Evolutionary conservation across 2,888 invertebrate species (phyloP).

Genomic region (Smittia aterrima): DNA sequence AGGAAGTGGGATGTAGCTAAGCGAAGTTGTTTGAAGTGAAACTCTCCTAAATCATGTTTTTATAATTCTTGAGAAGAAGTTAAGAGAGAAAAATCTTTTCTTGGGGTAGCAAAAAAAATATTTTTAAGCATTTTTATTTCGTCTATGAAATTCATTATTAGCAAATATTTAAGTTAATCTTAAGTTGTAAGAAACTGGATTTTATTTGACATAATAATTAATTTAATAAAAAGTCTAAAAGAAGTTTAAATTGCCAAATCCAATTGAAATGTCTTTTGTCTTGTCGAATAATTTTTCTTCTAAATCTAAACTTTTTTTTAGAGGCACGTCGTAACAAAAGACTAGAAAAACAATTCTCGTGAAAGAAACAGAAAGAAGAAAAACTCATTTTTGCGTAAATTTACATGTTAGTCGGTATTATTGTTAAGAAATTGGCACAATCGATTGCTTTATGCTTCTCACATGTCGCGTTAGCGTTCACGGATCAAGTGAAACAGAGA

Average conservation of each 20-base stretch:
- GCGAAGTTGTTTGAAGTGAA: not conserved
- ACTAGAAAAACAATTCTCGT: conserved; percentile 18
- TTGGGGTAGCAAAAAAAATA: conserved; percentile 1
- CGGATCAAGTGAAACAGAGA: conserved; percentile 3
- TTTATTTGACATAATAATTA: not conserved
- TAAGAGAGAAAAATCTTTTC: not conserved
- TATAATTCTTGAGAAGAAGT: not conserved
- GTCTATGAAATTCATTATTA: conserved; percentile 29
- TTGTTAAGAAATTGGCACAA: conserved; percentile 4
- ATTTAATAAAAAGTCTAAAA: too few species aligned
- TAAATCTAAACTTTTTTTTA: conserved; percentile 6
- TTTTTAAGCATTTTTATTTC: conserved; percentile 15
- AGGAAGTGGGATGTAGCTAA: conserved; percentile 38
- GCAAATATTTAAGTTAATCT: too few species aligned
- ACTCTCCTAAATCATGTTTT: conserved; percentile 9
- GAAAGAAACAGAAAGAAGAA: not conserved
- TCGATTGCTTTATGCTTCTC: conserved; percentile 1
- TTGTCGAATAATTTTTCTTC: not conserved
- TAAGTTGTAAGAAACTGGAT: not conserved
- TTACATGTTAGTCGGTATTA: conserved; percentile 17
- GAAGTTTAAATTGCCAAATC: too few species aligned
- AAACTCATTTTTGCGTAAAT: not conserved
- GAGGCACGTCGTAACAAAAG: conserved; percentile 21
- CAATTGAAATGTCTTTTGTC: conserved; percentile 4
- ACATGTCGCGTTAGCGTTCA: conserved; percentile 7